Base-by-base conservation (phyloP, 2,888 invertebrate species). In the Xanthia icteritia region DNA sequence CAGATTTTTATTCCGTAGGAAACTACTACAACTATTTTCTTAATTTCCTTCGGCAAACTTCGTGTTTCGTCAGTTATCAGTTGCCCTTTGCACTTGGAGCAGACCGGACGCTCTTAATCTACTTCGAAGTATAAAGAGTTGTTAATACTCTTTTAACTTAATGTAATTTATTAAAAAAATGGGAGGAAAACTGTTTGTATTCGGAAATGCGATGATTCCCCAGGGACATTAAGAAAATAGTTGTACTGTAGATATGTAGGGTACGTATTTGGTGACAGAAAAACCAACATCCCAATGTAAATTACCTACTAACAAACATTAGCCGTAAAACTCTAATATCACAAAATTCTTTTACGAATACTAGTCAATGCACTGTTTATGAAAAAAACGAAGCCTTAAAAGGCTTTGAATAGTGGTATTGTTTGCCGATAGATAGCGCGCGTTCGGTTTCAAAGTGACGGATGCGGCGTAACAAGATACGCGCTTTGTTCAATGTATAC, bases 371-470 rank as follows among this genome's bases (percentile, higher is more conserved):
- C 13, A 2, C 20, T 48, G 63, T 42, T 31, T 56, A 20, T 15
- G 39, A 64, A 77, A 78, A 78, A 70, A 71, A 20, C 42, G 45
- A 56, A 78, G 17, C 48, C 9, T 6, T 72, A 58, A 74, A 74
- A 68, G 73, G 60, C 79, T 73, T 86, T 76, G 79, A 81, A 76
- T 67, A 65, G 71, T 48, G 31, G 76, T 76, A 84, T 86, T 86
- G 78, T 86, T 88, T 79, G 72, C 79, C 84, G 72, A 65, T 86
- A 82, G 84, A 76, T 88, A 77, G 84, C 75, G 73, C 64, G 68
- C 67, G 61, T 82, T 76, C 64, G 70, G 82, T 86, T 86, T 86
- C 88, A 87, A 82, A 86, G 84, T 82, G 76, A 80, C 58, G 71
- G 61, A 81, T 84, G 74, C 23, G 60, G 31, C 17, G 86, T 66